phyloP scores from a whole-genome alignment of 2,888 invertebrate genomes.

The Drosophila testacea region DNA sequence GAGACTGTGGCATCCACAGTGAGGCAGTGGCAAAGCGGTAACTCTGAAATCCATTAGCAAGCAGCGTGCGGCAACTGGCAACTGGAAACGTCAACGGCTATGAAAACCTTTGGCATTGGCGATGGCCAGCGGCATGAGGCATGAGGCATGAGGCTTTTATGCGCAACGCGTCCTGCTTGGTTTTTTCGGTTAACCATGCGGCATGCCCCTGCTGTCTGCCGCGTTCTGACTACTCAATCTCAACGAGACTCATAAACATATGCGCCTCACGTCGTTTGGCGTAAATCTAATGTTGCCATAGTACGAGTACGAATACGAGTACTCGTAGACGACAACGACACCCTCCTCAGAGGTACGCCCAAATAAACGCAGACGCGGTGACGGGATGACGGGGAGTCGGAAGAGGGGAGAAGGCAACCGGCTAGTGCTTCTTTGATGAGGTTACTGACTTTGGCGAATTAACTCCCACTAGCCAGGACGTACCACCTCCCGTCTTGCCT shows the following conservation, averaged over 20 bases:
- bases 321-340: constrained; percentile 58
- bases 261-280: constrained; percentile 84
- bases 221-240: constrained; percentile 67
- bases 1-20: constrained; percentile 28
- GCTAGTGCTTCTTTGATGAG: constrained; percentile 78
- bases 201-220: constrained; percentile 66
- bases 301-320: constrained; percentile 4
- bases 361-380: background rate
- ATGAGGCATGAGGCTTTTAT: constrained; percentile 76
- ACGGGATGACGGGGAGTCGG: background rate
- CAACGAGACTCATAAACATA: constrained; percentile 83
- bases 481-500: background rate
- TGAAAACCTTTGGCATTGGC: constrained; percentile 10
- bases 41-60: constrained; percentile 77
- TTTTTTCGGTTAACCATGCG: constrained; percentile 83
- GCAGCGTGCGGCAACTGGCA: constrained; percentile 66
- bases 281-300: constrained; percentile 83
- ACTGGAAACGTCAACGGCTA: constrained; percentile 28
- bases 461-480: constrained; percentile 66
- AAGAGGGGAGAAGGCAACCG: constrained; percentile 14
- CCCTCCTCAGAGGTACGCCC: constrained; percentile 45
- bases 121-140: constrained; percentile 1
- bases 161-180: constrained; percentile 77
- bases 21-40: constrained; percentile 29
- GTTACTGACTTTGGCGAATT: constrained; percentile 81